Base-by-base conservation (phyloP, 92 coral and sea anemone species). In the Siderastrea radians region DNA sequence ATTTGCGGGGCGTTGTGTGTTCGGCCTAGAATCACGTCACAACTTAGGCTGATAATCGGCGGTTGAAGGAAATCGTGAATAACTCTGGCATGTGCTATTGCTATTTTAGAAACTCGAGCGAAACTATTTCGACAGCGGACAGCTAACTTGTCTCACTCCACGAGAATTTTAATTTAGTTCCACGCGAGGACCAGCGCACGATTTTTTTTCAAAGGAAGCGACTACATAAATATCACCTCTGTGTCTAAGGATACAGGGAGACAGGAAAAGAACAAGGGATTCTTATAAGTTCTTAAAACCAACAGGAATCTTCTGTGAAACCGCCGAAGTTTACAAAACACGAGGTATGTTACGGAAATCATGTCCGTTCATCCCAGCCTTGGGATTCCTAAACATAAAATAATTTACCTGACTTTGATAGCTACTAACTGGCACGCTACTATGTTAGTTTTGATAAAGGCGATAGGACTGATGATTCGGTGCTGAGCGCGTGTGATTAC, bases 271-370 rank as follows among this genome's bases (percentile, higher is more conserved):
- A 2, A 11, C 57, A 51, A 26, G 13, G 70, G 11, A 79, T 52
- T 66, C 51, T 6, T 17, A 6, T 10, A 19, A n/a, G 61, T 66
- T 61, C 17, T n/a, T 49, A 8, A 1, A 66, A 50, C 84, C 13
- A 66, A 44, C 74, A 65, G 74, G 73, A 80, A 66, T 53, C 9
- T 80, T 51, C 11, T 13, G 44, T 50, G 16, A 17, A 13, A 62
- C 83, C 72, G 26, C 84, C 49, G 12, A 13, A 80, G 50, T 2
- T 46, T 11, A 46, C 15, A 50, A 65, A 49, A 17, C 48, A 19
- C 14, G 13, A 11, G 84, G 72, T 80, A 26, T 14, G 61, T 51
- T 65, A 80, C 57, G 74, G 62, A 80, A 26, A 64, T 50, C 38
- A 11, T 19, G 14, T 10, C 3, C 13, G 49, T 76, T 49, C 11